Evolutionary conservation across 2,797 vertebrate species (phyloP).

Genomic region (Enteromius unitaeniatus): DNA sequence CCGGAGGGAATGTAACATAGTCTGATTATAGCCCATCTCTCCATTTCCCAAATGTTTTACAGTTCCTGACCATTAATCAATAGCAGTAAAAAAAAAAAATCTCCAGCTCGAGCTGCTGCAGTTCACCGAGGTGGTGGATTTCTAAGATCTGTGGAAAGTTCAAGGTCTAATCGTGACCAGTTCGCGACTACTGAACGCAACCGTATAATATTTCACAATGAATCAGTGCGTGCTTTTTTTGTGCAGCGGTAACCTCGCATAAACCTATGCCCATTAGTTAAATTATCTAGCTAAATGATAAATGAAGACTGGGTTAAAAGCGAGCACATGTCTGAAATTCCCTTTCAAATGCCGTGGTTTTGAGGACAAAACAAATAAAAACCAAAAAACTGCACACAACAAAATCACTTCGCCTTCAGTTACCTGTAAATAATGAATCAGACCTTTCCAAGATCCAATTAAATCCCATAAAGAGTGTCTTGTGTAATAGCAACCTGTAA

Average conservation of each 20-base stretch:
- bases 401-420: conserved; percentile 12
- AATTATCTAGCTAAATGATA: conserved; percentile 34
- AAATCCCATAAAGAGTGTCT: conserved; percentile 63
- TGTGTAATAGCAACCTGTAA: conserved; percentile 66
- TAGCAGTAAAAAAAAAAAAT: conserved; percentile 70
- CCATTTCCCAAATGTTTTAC: conserved; percentile 80
- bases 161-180: conserved; percentile 52
- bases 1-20: conserved; percentile 75
- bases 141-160: conserved; percentile 54
- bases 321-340: conserved; percentile 1
- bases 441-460: conserved; percentile 68
- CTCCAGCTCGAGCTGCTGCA: conserved; percentile 56
- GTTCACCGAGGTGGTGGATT: conserved; percentile 52
- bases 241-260: conserved; percentile 4
- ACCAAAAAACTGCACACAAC: conserved; percentile 25
- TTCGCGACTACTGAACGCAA: conserved; percentile 20
- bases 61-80: conserved; percentile 82
- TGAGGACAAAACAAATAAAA: conserved; percentile 21
- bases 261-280: conserved; percentile 29
- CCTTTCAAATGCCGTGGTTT: neutral
- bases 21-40: conserved; percentile 77
- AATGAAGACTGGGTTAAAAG: conserved; percentile 20
- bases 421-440: conserved; percentile 63
- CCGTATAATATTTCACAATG: conserved; percentile 31
- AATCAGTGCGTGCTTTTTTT: conserved; percentile 2